Base-by-base conservation (phyloP, 2,797 vertebrate species). In the Chloroceryle inda region DNA sequence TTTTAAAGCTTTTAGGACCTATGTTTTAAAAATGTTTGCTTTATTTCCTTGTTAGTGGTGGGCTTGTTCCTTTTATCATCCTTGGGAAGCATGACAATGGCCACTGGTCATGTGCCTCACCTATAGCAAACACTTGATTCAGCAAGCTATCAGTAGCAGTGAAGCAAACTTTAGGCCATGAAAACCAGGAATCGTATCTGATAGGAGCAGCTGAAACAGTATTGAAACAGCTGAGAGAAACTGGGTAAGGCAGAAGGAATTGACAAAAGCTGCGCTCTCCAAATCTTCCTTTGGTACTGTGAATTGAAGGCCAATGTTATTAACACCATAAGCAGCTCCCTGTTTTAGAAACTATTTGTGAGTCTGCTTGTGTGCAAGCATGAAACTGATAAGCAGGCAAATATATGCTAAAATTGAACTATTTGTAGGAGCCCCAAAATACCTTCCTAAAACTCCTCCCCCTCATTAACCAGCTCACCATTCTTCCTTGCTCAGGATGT, bases 11-110 rank as follows among this genome's bases (percentile, higher is more conserved):
- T 74, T 62, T 68, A 35, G 69, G 23, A 80, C 15, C 5, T 27
- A 18, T 33, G 8, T 4, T 78, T 91, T 76, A 27, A 76, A 88
- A 76, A 44, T 29, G 24, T 16, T 77, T 84, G 4, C 5, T 84
- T 88, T 72, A 23, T 78, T 92, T 80, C 18, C n/a, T 84, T 84
- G 29, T 29, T 85, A 66, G 33, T 72, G 47, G 13, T 79, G 27
- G n/a, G 16, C 27, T 31, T 67, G 24, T 40, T 92, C 38, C n/a
- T 91, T 89, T 69, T 33, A 63, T 33, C 3, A 12, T 59, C 75
- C 45, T 76, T 19, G 10, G 17, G 50, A 84, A 72, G 20, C 3
- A 2, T 24, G 18, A 84, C 40, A 33, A 81, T 71, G 12, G 9
- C 12, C 27, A 31, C 9, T 27, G 52, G 15, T 59, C 45, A 47